Conservation (phyloP, 2,113 vertebrate species). For the Lethenteron reissneri region DNA sequence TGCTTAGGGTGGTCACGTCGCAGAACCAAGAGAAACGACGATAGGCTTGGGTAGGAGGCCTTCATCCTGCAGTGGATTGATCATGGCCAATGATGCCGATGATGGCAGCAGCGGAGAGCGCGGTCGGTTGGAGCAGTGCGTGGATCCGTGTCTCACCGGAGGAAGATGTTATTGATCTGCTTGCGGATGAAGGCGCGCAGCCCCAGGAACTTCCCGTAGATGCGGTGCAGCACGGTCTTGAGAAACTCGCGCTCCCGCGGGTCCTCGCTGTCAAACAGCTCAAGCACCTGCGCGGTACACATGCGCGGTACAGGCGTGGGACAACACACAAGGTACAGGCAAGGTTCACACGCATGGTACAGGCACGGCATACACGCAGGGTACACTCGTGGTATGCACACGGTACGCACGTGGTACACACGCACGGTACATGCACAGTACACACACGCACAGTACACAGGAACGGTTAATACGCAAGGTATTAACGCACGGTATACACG, state of each 20-base stretch:
- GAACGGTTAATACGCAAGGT: too few relatives aligned
- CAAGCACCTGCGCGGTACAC: conserved; percentile 33
- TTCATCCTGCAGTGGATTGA: background rate
- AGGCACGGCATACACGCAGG: background rate
- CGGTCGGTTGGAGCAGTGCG: background rate
- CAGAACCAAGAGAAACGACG: background rate
- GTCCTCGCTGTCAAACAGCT: conserved; percentile 69
- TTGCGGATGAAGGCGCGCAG: conserved; percentile 70
- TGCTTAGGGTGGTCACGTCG: background rate
- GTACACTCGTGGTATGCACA: background rate
- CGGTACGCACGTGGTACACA: background rate
- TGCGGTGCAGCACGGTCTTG: conserved; percentile 70
- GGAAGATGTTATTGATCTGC: conserved; percentile 79
- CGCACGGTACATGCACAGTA: background rate
- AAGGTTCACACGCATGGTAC: background rate
- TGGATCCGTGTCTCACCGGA: conserved; percentile 28
- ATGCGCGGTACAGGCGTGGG: conserved; percentile 1
- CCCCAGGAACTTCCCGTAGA: conserved; percentile 70
- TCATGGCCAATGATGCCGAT: background rate
- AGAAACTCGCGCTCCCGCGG: conserved; percentile 66
- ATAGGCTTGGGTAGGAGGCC: background rate
- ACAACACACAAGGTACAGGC: background rate
- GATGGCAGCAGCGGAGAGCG: conserved; percentile 3
- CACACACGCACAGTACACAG: too few relatives aligned
- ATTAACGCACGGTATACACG: too few relatives aligned